Percentiles rank a stretch among this genome's conserved stretches.
These are phyloP conservation scores for Trogon melanurus DNA, from an alignment of 2,113 vertebrate species.

Conservation along the genomic window DNA sequence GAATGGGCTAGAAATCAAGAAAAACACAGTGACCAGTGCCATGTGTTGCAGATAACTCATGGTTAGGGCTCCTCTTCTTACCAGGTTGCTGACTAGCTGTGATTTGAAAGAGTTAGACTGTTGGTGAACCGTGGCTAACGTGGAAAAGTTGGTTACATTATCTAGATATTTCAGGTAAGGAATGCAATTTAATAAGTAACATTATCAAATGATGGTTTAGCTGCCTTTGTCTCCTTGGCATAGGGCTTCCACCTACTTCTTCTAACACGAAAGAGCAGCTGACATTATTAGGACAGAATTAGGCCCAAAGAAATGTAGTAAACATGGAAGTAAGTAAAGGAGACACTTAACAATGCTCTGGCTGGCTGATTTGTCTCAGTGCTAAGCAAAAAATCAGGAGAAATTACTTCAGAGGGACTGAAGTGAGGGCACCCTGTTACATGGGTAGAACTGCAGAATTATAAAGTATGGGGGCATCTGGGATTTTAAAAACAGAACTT, in stretches of 20 bases:
- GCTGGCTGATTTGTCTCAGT: neutral
- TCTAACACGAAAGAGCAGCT: neutral
- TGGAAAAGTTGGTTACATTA: neutral
- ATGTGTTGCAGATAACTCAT: neutral
- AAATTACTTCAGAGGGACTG: neutral
- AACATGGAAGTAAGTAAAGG: neutral
- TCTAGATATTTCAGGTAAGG: neutral
- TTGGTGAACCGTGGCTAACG: fast-evolving
- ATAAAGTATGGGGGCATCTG: neutral
- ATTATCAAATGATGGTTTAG: neutral
- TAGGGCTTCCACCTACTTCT: neutral
- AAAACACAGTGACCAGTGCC: neutral
- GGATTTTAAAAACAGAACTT: neutral
- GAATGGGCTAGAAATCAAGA: neutral
- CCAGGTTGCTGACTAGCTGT: neutral
- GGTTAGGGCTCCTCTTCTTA: neutral
- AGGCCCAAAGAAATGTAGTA: neutral
- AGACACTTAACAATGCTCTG: neutral
- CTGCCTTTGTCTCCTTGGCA: neutral
- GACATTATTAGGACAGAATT: neutral
- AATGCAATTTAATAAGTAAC: neutral
- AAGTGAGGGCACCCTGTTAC: neutral
- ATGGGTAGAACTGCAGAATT: neutral
- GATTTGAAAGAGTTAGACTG: neutral
- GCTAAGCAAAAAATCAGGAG: neutral